Conservation (phyloP, 2,113 vertebrate genomes). For the Turnix velox region DNA sequence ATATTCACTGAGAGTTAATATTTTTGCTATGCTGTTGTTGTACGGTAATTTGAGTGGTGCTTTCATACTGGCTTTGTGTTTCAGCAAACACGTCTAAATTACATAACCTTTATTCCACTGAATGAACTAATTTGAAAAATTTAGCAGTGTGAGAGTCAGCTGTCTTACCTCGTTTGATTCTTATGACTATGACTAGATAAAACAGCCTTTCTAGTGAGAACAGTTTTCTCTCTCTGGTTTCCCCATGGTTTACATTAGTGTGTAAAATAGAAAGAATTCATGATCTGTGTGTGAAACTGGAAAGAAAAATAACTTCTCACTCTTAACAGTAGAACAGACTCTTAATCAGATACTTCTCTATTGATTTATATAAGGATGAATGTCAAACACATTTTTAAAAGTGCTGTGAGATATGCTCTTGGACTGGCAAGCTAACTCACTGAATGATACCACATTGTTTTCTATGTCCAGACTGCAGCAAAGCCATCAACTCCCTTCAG, state of each 20-base stretch:
- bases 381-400: background rate
- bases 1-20: background rate
- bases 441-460: background rate
- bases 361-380: background rate
- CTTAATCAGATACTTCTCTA: background rate
- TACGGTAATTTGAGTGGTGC: accelerated
- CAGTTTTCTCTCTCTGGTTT: background rate
- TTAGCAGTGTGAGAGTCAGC: background rate
- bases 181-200: background rate
- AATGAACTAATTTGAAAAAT: background rate
- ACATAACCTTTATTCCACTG: background rate
- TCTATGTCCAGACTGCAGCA: background rate
- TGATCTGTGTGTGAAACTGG: background rate
- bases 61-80: background rate
- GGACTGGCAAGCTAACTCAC: background rate
- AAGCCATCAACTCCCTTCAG: background rate
- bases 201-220: background rate
- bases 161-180: background rate
- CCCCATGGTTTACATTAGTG: background rate
- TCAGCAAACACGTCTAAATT: background rate
- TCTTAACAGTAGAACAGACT: background rate
- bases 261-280: background rate
- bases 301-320: background rate
- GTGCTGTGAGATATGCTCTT: background rate
- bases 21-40: background rate